These are phyloP conservation scores for Arrhopalites spinosus DNA, from an alignment of 2,888 invertebrate genomes.

Conservation along the genomic window DNA sequence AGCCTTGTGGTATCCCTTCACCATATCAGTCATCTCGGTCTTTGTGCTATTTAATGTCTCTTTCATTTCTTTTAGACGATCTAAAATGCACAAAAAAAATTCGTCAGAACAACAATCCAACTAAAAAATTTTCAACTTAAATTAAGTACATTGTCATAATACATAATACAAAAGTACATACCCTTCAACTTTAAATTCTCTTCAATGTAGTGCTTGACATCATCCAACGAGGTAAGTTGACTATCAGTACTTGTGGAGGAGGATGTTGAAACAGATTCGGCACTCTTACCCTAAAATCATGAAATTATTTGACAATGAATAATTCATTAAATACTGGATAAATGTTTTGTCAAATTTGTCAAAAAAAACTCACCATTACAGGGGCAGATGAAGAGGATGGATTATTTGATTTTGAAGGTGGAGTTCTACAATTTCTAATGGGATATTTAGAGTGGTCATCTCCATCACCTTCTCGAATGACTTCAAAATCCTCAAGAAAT, in stretches of 20 bases:
- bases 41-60: background rate
- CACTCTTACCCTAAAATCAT: background rate
- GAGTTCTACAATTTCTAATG: too few species aligned
- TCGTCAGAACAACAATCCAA: too few species aligned
- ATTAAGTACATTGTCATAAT: too few species aligned
- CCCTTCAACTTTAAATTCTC: background rate
- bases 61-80: background rate
- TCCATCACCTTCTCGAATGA: background rate
- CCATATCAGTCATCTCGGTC: background rate
- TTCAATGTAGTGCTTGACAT: background rate
- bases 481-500: slow-evolving; percentile 2
- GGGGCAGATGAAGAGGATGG: too few species aligned
- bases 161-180: background rate
- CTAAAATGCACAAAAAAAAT: background rate
- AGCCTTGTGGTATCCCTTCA: background rate
- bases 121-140: too few species aligned
- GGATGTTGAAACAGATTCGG: too few species aligned
- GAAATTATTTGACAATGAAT: background rate
- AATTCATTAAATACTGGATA: background rate
- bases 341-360: too few species aligned
- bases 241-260: background rate
- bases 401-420: background rate
- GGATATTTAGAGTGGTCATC: background rate
- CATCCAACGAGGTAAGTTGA: background rate
- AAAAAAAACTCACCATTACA: too few species aligned